Percentiles rank a stretch among this genome's conserved stretches.
phyloP scores from a whole-genome alignment of 2,113 vertebrate species.

The Colinus virginianus region DNA sequence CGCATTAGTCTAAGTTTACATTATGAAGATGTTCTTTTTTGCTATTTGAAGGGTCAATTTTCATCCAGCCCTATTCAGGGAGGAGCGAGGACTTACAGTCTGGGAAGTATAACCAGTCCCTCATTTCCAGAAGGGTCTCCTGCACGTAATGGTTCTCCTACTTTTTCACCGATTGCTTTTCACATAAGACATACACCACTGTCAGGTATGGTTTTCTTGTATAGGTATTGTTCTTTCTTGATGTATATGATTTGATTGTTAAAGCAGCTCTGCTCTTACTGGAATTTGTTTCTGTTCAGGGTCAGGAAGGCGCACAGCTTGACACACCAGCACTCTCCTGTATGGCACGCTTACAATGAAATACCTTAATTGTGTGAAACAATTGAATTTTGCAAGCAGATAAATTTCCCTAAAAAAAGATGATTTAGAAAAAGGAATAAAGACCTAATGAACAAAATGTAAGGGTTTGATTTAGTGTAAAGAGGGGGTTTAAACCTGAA shows the following conservation, averaged over 20 bases:
- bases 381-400: too few species aligned
- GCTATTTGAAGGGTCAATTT: constrained; percentile 87
- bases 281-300: background rate
- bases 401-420: background rate
- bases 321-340: background rate
- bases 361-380: background rate
- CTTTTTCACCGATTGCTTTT: constrained; percentile 89
- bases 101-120: constrained; percentile 89
- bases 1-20: background rate
- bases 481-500: background rate
- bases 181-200: constrained; percentile 81
- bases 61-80: constrained; percentile 95
- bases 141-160: constrained; percentile 81
- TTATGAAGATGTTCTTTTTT: background rate
- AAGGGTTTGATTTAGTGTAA: background rate
- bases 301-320: background rate
- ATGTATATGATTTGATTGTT: background rate
- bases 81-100: constrained; percentile 85
- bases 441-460: background rate
- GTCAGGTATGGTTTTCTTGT: constrained; percentile 80
- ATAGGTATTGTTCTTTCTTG: background rate
- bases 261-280: background rate
- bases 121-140: constrained; percentile 82
- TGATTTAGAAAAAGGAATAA: background rate
- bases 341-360: background rate